These are phyloP conservation scores for Saccostrea echinata DNA, from an alignment of 1,140 invertebrate species.

Conservation along the genomic window DNA sequence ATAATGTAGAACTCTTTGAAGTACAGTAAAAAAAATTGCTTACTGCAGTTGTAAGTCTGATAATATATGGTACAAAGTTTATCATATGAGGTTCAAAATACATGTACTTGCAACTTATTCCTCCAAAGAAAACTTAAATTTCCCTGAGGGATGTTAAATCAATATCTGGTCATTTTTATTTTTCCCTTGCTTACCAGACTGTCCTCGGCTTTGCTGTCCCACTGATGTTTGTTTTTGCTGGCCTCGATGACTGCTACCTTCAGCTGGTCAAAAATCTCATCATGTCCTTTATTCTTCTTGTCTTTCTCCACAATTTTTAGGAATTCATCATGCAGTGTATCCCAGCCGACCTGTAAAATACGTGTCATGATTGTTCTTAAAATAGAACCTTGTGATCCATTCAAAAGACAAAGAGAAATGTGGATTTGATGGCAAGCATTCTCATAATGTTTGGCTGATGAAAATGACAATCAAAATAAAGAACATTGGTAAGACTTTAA, in stretches of 20 bases:
- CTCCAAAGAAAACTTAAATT: too few species aligned
- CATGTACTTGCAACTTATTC: too few species aligned
- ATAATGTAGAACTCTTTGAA: too few species aligned
- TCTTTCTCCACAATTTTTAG: conserved; percentile 88
- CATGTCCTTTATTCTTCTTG: conserved; percentile 88
- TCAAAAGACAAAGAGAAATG: not conserved
- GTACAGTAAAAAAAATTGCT: too few species aligned
- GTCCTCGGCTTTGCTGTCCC: conserved; percentile 92
- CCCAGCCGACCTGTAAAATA: conserved; percentile 87
- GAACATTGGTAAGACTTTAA: too few species aligned
- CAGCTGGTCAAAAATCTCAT: conserved; percentile 94
- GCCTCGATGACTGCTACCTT: conserved; percentile 94
- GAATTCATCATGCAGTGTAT: conserved; percentile 93
- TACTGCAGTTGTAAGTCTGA: too few species aligned
- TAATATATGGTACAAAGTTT: too few species aligned
- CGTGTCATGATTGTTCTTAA: not conserved
- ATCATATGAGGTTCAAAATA: too few species aligned
- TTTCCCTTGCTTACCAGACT: conserved; percentile 79
- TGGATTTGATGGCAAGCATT: too few species aligned
- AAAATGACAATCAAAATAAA: too few species aligned
- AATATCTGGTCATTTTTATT: not conserved
- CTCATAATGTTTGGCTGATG: too few species aligned
- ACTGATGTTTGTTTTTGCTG: conserved; percentile 91
- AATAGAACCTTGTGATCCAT: not conserved
- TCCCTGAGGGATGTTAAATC: too few species aligned